A percentile compares a stretch with the other conserved stretches of the same genome.
Conservation (phyloP, 2,888 invertebrate genomes). For the Seira musarum region DNA sequence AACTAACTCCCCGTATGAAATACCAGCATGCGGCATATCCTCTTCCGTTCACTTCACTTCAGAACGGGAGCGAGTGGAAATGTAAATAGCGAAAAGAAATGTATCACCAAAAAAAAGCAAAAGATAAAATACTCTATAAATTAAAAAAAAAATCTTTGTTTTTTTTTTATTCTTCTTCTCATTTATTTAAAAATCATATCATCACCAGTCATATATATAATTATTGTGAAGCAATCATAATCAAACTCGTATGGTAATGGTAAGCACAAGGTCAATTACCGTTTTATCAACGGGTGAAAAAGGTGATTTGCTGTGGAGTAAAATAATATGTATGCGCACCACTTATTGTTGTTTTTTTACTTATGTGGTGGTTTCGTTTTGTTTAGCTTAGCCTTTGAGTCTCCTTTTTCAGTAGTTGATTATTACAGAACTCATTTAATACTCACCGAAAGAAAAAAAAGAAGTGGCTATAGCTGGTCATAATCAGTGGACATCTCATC, state of each 20-base stretch:
- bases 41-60: slow-evolving; percentile 59
- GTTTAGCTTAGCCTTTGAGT: not conserved
- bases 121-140: not conserved
- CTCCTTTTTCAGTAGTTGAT: slow-evolving; percentile 5
- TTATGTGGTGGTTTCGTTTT: not conserved
- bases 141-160: slow-evolving; percentile 33
- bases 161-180: slow-evolving; percentile 15
- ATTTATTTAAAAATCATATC: no score
- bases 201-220: slow-evolving; percentile 1
- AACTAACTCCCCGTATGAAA: not conserved
- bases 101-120: slow-evolving; percentile 8
- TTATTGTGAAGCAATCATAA: slow-evolving; percentile 41
- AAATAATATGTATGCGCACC: not conserved
- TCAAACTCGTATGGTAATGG: no score
- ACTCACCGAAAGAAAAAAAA: slow-evolving; percentile 6
- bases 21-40: slow-evolving; percentile 60
- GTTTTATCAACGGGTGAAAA: slow-evolving; percentile 28
- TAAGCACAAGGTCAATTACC: slow-evolving; percentile 53
- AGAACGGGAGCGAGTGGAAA: no score
- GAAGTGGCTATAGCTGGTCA: slow-evolving; percentile 23
- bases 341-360: slow-evolving; percentile 19
- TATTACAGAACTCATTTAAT: no score
- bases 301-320: not conserved
- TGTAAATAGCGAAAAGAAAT: slow-evolving; percentile 26
- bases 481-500: slow-evolving; percentile 60